phyloP scores from a whole-genome alignment of 2,797 vertebrate genomes.

The Parauchenoglanis ngamensis region DNA sequence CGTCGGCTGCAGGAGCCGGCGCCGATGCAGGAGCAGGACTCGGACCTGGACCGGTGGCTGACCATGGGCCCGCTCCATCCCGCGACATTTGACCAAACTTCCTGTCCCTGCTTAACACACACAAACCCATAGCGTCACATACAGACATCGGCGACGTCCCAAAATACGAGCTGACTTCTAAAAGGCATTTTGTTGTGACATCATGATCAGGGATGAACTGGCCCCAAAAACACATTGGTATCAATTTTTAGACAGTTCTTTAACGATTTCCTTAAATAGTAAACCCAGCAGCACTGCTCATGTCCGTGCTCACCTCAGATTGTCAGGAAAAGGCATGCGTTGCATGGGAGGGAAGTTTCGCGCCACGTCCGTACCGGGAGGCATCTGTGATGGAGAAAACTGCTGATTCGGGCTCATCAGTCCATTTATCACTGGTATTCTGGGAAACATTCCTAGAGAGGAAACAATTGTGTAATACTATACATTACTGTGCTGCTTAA shows the following conservation, averaged over 20 bases:
- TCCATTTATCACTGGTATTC: constrained; percentile 93
- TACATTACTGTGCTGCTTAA: not conserved
- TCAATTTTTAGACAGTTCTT: not conserved
- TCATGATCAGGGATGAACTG: not conserved
- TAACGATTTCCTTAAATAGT: not conserved
- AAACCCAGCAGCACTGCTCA: not conserved
- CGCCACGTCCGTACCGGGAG: constrained; percentile 77
- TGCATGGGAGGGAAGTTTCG: constrained; percentile 85
- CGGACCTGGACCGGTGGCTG: constrained; percentile 67
- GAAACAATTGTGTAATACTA: not conserved
- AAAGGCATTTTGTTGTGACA: not conserved
- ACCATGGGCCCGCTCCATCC: constrained; percentile 84
- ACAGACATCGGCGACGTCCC: not conserved
- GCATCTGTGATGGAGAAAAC: constrained; percentile 78
- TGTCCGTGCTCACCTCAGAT: constrained; percentile 78
- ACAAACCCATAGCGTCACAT: not conserved
- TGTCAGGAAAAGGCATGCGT: constrained; percentile 85
- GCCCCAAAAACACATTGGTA: not conserved
- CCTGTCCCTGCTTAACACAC: constrained; percentile 80
- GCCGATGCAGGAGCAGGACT: constrained; percentile 66
- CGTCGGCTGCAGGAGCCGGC: constrained; percentile 69
- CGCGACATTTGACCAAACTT: constrained; percentile 86
- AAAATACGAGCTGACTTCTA: not conserved
- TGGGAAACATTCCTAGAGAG: constrained; percentile 85
- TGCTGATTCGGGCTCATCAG: constrained; percentile 87